Evolutionary conservation across 2,888 invertebrate species (phyloP).

Genomic region (Thereva unica): DNA sequence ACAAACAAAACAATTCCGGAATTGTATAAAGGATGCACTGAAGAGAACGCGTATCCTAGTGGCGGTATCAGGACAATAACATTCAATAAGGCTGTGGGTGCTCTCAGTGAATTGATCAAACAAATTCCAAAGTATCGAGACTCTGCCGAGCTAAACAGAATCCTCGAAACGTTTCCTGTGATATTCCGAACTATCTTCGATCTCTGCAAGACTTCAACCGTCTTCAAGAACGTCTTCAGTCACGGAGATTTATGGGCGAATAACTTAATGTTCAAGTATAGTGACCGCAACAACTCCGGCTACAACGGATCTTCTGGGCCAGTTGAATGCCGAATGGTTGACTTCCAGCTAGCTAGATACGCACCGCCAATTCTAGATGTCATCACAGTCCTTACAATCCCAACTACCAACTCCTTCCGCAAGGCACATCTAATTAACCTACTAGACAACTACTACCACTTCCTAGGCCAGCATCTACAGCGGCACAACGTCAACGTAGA

Average conservation of each 20-base stretch:
- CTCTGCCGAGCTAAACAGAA: conserved; percentile 45
- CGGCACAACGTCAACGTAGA: conserved; percentile 56
- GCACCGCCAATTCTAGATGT: conserved; percentile 70
- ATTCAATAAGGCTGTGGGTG: conserved; percentile 49
- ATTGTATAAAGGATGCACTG: conserved; percentile 49
- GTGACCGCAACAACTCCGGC: conserved; percentile 43
- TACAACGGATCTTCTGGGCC: conserved; percentile 53
- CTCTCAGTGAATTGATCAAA: conserved; percentile 51
- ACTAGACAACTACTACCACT: conserved; percentile 63
- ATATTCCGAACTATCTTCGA: conserved; percentile 51
- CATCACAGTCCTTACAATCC: conserved; percentile 60
- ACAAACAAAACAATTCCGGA: conserved; percentile 46
- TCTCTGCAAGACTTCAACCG: conserved; percentile 51
- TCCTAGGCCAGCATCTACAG: conserved; percentile 58
- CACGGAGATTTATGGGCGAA: conserved; percentile 61
- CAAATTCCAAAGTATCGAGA: conserved; percentile 51
- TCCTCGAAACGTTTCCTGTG: conserved; percentile 47
- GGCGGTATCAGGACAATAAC: conserved; percentile 49
- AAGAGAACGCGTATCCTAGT: conserved; percentile 56
- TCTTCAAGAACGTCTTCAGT: conserved; percentile 55
- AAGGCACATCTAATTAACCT: conserved; percentile 58
- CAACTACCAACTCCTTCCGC: conserved; percentile 58
- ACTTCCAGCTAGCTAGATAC: conserved; percentile 70
- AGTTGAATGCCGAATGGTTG: conserved; percentile 67
- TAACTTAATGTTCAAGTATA: conserved; percentile 57